Evolutionary conservation across 2,797 vertebrate species (phyloP).

Genomic region (Podargus strigoides): DNA sequence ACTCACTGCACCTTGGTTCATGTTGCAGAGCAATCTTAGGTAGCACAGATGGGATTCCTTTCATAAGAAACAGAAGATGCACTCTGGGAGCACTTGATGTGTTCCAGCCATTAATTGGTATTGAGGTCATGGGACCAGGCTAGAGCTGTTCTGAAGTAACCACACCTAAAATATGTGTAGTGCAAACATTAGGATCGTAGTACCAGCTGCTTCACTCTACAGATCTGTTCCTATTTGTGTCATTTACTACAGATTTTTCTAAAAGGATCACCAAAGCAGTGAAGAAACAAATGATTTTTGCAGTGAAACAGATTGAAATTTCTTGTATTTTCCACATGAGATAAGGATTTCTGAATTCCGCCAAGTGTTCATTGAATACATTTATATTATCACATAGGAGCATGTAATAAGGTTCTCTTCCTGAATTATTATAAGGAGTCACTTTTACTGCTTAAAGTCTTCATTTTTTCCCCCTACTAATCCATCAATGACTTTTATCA

Average conservation of each 20-base stretch:
- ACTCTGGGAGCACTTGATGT: neutral
- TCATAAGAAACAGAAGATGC: neutral
- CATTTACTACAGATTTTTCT: neutral
- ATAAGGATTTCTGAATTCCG: neutral
- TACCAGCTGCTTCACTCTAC: neutral
- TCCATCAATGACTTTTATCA: neutral
- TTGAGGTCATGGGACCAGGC: neutral
- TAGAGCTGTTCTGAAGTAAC: neutral
- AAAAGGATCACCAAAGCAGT: neutral
- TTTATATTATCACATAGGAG: neutral
- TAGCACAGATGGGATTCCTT: neutral
- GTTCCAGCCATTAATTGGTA: neutral
- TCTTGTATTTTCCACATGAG: neutral
- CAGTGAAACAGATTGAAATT: neutral
- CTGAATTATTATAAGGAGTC: neutral
- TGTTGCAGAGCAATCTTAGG: neutral
- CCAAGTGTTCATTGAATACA: neutral
- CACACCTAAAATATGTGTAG: rapidly evolving
- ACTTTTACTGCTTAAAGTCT: neutral
- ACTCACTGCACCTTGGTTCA: neutral
- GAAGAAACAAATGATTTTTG: neutral
- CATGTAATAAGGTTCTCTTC: neutral
- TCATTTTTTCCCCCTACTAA: neutral
- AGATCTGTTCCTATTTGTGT: neutral
- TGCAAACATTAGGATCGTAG: neutral